These are phyloP conservation scores for Leptocoma aspasia DNA, from an alignment of 2,113 vertebrate genomes.

Conservation along the genomic window DNA sequence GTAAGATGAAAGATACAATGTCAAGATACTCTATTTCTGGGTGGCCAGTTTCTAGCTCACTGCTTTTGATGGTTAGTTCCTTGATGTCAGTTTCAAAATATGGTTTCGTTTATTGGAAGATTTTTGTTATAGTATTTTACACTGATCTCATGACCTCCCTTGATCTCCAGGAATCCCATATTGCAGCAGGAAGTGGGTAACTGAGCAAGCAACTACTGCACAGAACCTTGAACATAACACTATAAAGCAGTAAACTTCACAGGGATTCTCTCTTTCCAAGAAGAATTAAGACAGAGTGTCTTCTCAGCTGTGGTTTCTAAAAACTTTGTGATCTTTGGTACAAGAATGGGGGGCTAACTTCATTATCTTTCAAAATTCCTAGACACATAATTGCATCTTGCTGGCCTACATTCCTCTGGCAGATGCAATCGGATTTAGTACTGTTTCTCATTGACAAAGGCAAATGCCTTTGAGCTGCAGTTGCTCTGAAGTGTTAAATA, in stretches of 20 bases:
- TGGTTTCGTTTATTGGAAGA: not conserved
- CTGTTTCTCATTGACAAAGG: not conserved
- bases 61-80: conserved; percentile 26
- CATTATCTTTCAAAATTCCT: not conserved
- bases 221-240: not conserved
- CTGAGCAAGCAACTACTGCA: not conserved
- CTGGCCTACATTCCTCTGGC: not conserved
- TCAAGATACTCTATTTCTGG: not conserved
- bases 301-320: not conserved
- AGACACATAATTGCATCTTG: not conserved
- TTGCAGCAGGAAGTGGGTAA: not conserved
- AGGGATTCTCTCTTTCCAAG: not conserved
- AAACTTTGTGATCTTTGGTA: not conserved
- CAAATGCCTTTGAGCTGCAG: not conserved
- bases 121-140: not conserved
- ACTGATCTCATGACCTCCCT: not conserved
- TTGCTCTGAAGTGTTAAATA: conserved; percentile 30
- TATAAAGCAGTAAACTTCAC: not conserved
- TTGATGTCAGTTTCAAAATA: conserved; percentile 21
- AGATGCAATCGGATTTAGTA: not conserved
- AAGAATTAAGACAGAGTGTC: not conserved
- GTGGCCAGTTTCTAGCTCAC: conserved; percentile 21
- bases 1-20: not conserved
- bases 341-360: not conserved
- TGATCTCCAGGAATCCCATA: not conserved